Evolutionary conservation across 2,888 invertebrate genomes (phyloP).

Genomic region (Amblyjoppa fuscipennis): DNA sequence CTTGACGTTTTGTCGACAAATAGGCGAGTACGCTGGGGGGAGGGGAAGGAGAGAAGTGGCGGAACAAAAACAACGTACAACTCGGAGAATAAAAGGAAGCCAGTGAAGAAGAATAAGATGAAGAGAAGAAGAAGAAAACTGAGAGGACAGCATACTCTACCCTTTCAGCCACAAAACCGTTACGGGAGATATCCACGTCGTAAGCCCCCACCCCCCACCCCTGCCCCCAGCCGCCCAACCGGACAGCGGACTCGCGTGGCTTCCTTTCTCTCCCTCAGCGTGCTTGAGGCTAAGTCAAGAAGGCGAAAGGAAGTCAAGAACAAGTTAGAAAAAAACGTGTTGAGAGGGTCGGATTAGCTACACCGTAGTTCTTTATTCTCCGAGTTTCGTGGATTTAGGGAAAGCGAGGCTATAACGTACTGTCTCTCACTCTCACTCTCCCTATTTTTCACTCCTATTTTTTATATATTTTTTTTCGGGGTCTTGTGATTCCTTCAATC

Average conservation of each 20-base stretch:
- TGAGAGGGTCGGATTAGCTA: conserved; percentile 31
- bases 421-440: background rate
- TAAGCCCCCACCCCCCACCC: no score
- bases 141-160: conserved; percentile 55
- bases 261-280: conserved; percentile 13
- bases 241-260: conserved; percentile 18
- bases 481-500: conserved; percentile 10
- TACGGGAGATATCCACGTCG: conserved; percentile 20
- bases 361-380: background rate
- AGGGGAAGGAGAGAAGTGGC: conserved; percentile 23
- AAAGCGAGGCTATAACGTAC: background rate
- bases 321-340: conserved; percentile 32
- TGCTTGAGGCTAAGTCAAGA: conserved; percentile 23
- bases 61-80: conserved; percentile 54
- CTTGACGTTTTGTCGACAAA: conserved; percentile 63
- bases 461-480: background rate
- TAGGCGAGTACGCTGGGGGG: conserved; percentile 27
- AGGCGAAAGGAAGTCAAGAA: conserved; percentile 19
- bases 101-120: background rate
- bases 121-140: conserved; percentile 17
- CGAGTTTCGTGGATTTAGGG: conserved; percentile 25
- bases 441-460: background rate
- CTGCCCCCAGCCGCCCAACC: background rate
- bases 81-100: conserved; percentile 24
- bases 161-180: conserved; percentile 33